A percentile compares a stretch with the other conserved stretches of the same genome.
These are phyloP conservation scores for Xestia sexstrigata DNA, from an alignment of 2,888 invertebrate species.

Conservation along the genomic window DNA sequence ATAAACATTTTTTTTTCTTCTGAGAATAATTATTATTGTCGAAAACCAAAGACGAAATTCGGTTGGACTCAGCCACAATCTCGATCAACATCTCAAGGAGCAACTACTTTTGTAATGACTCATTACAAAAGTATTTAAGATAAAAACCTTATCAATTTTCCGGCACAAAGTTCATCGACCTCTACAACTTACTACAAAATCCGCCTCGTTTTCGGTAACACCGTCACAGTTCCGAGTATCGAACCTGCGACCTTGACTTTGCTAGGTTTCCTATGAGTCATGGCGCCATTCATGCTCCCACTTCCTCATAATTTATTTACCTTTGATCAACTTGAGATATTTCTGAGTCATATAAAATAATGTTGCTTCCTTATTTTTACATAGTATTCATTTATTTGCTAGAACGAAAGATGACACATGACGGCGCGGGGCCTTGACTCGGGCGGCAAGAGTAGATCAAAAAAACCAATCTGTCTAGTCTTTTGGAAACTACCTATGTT, in stretches of 20 bases:
- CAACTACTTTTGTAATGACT: slow-evolving; percentile 10
- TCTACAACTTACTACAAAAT: slow-evolving; percentile 45
- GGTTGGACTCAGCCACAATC: not conserved
- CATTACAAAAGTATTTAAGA: slow-evolving; percentile 10
- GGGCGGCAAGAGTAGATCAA: not conserved
- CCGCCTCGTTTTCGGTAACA: slow-evolving; percentile 35
- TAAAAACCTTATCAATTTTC: slow-evolving; percentile 26
- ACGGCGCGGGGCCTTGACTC: not conserved
- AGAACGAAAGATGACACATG: not conserved
- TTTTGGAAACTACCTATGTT: not conserved
- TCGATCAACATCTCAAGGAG: not conserved
- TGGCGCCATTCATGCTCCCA: slow-evolving; percentile 24
- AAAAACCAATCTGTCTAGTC: not conserved
- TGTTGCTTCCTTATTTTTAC: slow-evolving; percentile 1
- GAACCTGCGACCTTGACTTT: slow-evolving; percentile 58
- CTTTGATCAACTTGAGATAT: slow-evolving; percentile 27
- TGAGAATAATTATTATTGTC: not conserved
- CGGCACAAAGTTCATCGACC: slow-evolving; percentile 46
- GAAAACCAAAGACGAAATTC: not conserved
- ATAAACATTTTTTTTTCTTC: not conserved
- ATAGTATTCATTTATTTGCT: not conserved
- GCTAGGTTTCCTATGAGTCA: slow-evolving; percentile 57
- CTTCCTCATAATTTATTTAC: slow-evolving; percentile 43
- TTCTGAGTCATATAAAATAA: slow-evolving; percentile 50
- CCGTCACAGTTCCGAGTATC: slow-evolving; percentile 48